Evolutionary conservation across 2,797 vertebrate genomes (phyloP), one percentile per base, ranked within the genome.

Genomic region (Sternarchorhynchus goeldii): DNA sequence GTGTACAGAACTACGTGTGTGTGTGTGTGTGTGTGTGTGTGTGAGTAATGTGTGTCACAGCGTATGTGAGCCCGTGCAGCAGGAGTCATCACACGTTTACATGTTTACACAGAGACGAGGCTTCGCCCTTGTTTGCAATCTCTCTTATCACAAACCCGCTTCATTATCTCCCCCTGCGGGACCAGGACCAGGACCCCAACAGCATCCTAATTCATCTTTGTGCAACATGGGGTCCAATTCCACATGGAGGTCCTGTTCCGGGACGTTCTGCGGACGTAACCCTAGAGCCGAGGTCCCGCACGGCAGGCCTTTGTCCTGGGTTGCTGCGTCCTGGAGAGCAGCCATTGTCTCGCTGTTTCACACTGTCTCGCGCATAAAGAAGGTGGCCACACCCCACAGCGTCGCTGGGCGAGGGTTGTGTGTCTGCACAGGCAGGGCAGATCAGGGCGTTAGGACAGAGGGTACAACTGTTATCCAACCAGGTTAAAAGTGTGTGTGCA

Each of bases 51-150:
- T 25, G 25, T 25, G 57, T 39, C 59, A 12, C 55, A 5, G 56
- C 20, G n/a, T 56, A 41, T 55, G 73, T 62, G 72, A 67, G 75
- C 64, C 65, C 62, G 64, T 31, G 34, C 68, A 82, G 71, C 45
- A 45, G 5, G 41, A 21, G 10, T 64, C n/a, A 50, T 63, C 70
- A 4, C 34, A 7, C 6, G 2, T 64, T 25, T 58, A 63, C 45
- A 34, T 81, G 81, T 83, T 83, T 83, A 85, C 45, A 63, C 39
- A 31, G n/a, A 79, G 65, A 73, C 62, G 73, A 79, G 68, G 67
- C 58, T 76, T 77, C 79, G 74, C 80, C 80, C 82, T 74, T 63
- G 55, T 10, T 73, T 62, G 58, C 64, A 58, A 21, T 29, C 34
- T n/a, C 34, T 76, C 59, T n/a, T 58, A 50, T 36, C 62, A 56